Evolutionary conservation across 2,113 vertebrate genomes (phyloP), one percentile per base, ranked within the genome.

Genomic region (Ammodytes marinus): DNA sequence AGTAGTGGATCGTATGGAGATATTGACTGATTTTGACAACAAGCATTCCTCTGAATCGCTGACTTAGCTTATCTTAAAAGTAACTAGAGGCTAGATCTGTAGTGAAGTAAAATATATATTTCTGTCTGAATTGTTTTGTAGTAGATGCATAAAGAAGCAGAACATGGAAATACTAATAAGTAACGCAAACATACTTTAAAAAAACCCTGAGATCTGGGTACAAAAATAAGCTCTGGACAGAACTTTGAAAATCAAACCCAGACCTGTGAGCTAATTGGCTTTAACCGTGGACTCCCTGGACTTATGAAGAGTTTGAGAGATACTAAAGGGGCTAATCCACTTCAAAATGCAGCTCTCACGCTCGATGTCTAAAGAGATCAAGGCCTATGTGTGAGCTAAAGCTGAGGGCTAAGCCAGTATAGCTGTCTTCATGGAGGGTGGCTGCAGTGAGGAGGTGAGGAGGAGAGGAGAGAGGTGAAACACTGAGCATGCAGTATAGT

Each of bases 311-410:
- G 66, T 60, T 71, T 55, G 42, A 78, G 46, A 72, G 74, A 77
- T 79, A 65, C 82, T 76, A 13, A 17, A 47, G 87, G 50, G 77
- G 70, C 67, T 77, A 64, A 83, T 83, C 84, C 46, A 65, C 68
- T 85, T 86, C 12, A 67, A 83, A 77, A 87, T 85, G 74, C 86
- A 73, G 74, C 74, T 85, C 84, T 83, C 74, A 79, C 27, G 42
- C 82, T 79, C 5, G 35, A 71, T 85, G 79, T 86, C 86, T 81
- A 43, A 79, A 74, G 77, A 77, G 84, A 90, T 88, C 77, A 90
- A 88, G 85, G 80, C 78, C 65, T 17, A 6, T 61, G 47, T 82
- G 46, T 64, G 66, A 75, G 55, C 52, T 79, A 60, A 70, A 77
- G 70, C 73, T 83, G 80, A 71, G 59, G 70, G 79, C 79, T 85